Base-by-base conservation (phyloP, 2,797 vertebrate genomes). In the Intellagama lesueurii region DNA sequence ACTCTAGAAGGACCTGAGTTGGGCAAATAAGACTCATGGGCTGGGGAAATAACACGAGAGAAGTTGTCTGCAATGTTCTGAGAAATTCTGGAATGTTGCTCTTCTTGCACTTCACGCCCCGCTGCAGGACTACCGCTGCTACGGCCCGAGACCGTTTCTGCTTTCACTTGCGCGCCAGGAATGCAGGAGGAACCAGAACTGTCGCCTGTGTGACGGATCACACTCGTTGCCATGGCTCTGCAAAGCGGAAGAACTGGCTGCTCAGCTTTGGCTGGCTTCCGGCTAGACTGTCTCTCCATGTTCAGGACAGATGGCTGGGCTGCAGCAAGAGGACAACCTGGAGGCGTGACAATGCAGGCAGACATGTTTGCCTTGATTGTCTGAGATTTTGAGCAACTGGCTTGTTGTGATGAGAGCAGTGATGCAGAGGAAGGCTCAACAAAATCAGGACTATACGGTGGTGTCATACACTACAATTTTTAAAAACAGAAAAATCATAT, bases 401-500 rank as follows among this genome's bases (percentile, higher is more conserved):
- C 94, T 88, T 96, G 94, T 88, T 96, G 94, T 84, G 94, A 91
- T 4, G 75, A 30, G 24, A 94, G 90, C 0, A 92, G 96, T 6
- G 91, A 92, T 19, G 96, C 95, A 7, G 97, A 93, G 0, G 96
- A 95, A 6, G 97, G 96, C 93, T 99, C 99, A 1, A 94, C 83
- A 35, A 98, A 98, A 92, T 98, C 98, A 1, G 99, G 99, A 95
- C 99, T 99, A 95, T 99, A 99, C 64, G 99, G 99, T 19, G 99
- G 99, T 87, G 99, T 99, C 98, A 99, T 99, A 90, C 99, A 99
- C 99, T 99, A 95, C 56, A 87, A 94, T 56, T 40, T 22, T 82
- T 81, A 86, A n/a, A 89, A n/a, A 92, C 35, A 49, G 52, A 32
- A 26, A 32, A 52, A 83, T 26, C 9, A 47, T 44, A 85, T 77